Evolutionary conservation across 2,113 vertebrate genomes (phyloP).

Genomic region (Barnardius zonarius): DNA sequence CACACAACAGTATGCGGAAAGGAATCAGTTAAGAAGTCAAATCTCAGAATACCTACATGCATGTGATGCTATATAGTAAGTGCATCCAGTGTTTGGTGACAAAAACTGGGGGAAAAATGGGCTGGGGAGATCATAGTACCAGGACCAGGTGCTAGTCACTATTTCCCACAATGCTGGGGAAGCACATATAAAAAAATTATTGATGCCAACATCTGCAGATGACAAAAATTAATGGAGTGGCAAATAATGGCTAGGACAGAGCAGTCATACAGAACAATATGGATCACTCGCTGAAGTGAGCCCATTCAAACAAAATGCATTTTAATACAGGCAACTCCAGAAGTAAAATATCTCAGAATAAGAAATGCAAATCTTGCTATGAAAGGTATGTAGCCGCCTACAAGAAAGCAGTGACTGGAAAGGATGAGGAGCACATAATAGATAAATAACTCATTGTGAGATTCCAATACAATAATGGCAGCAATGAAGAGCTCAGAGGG

Average conservation of each 20-base stretch:
- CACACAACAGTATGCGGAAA: background rate
- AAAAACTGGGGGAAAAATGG: background rate
- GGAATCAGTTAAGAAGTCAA: background rate
- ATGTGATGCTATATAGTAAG: background rate
- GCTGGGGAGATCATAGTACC: background rate
- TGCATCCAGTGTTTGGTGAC: background rate
- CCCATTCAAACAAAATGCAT: slow-evolving; percentile 43
- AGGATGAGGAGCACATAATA: slow-evolving; percentile 1
- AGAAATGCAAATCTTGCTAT: slow-evolving; percentile 45
- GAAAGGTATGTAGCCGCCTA: background rate
- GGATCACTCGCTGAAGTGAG: slow-evolving; percentile 38
- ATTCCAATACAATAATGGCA: background rate
- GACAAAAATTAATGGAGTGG: slow-evolving; percentile 43
- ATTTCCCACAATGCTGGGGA: background rate
- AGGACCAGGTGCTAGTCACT: background rate
- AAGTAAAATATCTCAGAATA: slow-evolving; percentile 24
- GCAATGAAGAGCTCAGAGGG: background rate
- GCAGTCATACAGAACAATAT: slow-evolving; percentile 50
- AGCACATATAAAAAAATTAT: background rate
- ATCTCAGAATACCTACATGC: background rate
- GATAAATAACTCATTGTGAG: slow-evolving; percentile 27
- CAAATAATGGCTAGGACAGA: slow-evolving; percentile 38
- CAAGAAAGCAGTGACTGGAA: slow-evolving; percentile 39
- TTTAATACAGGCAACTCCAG: slow-evolving; percentile 16
- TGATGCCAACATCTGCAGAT: background rate